Evolutionary conservation across 2,797 vertebrate genomes (phyloP), one percentile per base, ranked within the genome.

Genomic region (Micropoecilia bifurca): DNA sequence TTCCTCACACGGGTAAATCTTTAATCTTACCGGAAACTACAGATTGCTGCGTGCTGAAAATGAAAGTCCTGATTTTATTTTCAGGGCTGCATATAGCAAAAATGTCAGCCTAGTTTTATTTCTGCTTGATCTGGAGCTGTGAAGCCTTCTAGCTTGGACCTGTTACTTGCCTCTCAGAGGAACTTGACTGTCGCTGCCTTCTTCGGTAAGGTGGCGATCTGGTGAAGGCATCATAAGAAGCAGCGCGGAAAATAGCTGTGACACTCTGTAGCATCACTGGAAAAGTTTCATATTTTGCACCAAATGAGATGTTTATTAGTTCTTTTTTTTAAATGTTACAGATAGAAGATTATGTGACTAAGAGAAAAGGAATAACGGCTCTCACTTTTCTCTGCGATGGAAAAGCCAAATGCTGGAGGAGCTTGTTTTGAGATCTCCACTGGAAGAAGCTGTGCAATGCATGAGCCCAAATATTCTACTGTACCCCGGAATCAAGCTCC

Each of bases 391-490:
- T 59, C 80, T 20, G 63, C 80, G 80, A 87, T 84, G 85, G 86
- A 95, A 95, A 94, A 95, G 96, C 96, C 96, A 68, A 68, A 41
- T 41, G 63, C 87, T 90, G 95, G 95, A 93, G 90, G 89, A 74
- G 83, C 87, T 33, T 87, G 86, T 91, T 92, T 79, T 72, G 80
- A 91, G 76, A 82, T 90, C 92, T 95, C 95, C 94, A 94, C 80
- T 79, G 89, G 85, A 95, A 96, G 96, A 87, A 93, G 96, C 95
- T 95, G 97, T 99, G 97, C 97, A 98, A 98, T 99, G 97, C 97
- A 96, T 97, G 96, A 95, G 68, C 95, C 96, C 93, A 95, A 92
- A 82, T 86, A 86, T 55, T 28, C 90, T 93, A 90, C 93, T 95
- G 93, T 90, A 91, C 36, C 75, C 33, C 74, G 82, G 75, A 53